Conservation (phyloP, 2,888 invertebrate genomes). For the Diadromus collaris region DNA sequence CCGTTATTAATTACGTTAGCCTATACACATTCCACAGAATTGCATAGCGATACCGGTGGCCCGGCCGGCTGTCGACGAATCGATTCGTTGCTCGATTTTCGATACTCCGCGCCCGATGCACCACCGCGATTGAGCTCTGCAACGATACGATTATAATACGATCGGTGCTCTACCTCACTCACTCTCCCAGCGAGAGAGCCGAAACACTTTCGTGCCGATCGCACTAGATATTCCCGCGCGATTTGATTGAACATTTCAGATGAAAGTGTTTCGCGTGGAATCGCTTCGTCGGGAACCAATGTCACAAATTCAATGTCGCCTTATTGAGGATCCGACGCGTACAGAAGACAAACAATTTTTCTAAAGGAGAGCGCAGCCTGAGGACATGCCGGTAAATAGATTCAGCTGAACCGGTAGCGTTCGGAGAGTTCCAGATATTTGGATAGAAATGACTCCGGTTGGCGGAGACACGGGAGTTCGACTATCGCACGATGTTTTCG, state of each 20-base stretch:
- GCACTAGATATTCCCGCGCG: neutral
- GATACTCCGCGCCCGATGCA: neutral
- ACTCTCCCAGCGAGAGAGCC: neutral
- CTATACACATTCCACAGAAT: slow-evolving; percentile 19
- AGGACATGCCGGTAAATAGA: slow-evolving; percentile 4
- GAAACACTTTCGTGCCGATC: neutral
- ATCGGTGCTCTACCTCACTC: neutral
- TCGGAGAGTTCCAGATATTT: slow-evolving; percentile 22
- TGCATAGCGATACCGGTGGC: neutral
- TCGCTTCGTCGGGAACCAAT: neutral
- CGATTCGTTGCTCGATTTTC: slow-evolving; percentile 28
- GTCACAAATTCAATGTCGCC: slow-evolving; percentile 9
- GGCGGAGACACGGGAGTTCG: neutral
- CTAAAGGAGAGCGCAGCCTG: neutral
- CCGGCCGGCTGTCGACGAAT: slow-evolving; percentile 36
- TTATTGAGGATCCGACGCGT: neutral
- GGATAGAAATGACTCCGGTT: slow-evolving; percentile 29
- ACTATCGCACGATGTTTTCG: neutral
- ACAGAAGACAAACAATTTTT: slow-evolving; percentile 4
- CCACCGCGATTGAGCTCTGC: neutral
- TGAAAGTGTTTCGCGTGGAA: too few relatives aligned
- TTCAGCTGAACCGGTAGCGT: neutral
- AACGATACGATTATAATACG: slow-evolving; percentile 13
- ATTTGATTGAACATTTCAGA: neutral
- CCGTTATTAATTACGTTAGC: slow-evolving; percentile 52